A percentile compares a stretch with the other conserved stretches of the same genome.
Evolutionary conservation across 2,113 vertebrate genomes (phyloP).

Genomic region (Gallinago media): DNA sequence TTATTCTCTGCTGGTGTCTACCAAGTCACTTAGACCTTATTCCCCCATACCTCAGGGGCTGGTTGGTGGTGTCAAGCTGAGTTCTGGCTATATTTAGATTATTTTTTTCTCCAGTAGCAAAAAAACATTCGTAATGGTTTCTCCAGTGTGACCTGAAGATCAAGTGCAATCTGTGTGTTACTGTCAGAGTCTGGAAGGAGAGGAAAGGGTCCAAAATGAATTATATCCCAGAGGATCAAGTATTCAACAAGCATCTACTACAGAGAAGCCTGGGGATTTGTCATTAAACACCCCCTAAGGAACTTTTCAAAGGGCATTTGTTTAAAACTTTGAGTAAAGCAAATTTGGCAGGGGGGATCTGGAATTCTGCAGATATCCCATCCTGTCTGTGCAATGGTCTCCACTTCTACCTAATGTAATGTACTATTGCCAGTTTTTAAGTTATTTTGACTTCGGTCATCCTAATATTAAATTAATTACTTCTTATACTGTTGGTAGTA

Average conservation of each 20-base stretch:
- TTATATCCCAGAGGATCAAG: background rate
- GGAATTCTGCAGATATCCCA: background rate
- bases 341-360: background rate
- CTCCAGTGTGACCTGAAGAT: background rate
- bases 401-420: background rate
- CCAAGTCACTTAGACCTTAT: background rate
- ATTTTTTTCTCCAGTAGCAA: background rate
- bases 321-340: background rate
- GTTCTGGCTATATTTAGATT: background rate
- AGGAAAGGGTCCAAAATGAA: background rate
- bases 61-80: background rate
- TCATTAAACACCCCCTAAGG: background rate
- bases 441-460: background rate
- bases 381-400: background rate
- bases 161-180: background rate
- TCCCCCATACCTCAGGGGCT: background rate
- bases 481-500: background rate
- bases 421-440: background rate
- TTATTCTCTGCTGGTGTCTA: background rate
- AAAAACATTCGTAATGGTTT: background rate
- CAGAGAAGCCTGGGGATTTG: background rate
- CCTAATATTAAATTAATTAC: background rate
- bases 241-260: background rate
- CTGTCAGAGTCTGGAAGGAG: background rate
- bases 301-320: background rate